Conservation (phyloP, 2,888 invertebrate species). For the Linyphia triangularis region DNA sequence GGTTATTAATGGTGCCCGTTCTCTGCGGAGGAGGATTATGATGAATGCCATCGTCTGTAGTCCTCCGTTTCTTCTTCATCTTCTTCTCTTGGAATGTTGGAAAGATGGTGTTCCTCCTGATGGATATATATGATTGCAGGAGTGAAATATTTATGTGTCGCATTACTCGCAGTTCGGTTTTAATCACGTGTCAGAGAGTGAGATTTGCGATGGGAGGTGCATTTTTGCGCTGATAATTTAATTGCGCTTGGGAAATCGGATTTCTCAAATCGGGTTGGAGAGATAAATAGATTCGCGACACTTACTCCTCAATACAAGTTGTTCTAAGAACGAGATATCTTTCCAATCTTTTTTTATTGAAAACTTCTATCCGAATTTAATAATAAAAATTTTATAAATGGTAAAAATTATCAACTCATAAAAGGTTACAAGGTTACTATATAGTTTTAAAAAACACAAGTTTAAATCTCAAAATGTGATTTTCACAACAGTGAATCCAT, state of each 20-base stretch:
- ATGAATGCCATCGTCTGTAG: constrained; percentile 46
- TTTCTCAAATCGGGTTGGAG: not conserved
- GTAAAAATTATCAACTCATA: no score
- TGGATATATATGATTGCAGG: constrained; percentile 57
- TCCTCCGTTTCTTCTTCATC: constrained; percentile 22
- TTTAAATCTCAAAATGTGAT: no score
- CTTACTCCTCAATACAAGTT: no score
- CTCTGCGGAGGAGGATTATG: constrained; percentile 48
- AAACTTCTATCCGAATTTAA: no score
- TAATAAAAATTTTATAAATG: no score
- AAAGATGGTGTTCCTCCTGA: constrained; percentile 15
- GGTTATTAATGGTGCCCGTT: constrained; percentile 51
- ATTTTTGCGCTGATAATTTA: not conserved
- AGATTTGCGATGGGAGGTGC: not conserved
- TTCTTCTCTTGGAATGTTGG: constrained; percentile 7
- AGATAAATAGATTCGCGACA: no score
- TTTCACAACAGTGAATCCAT: no score
- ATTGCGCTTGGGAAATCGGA: not conserved
- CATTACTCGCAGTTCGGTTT: constrained; percentile 30
- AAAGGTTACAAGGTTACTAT: no score
- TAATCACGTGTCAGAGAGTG: constrained; percentile 48
- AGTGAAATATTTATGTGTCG: constrained; percentile 55
- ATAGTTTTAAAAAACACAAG: no score
- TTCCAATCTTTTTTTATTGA: no score
- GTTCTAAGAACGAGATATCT: no score